Evolutionary conservation across 2,113 vertebrate genomes (phyloP).

Genomic region (Ivindomyrus marchei): DNA sequence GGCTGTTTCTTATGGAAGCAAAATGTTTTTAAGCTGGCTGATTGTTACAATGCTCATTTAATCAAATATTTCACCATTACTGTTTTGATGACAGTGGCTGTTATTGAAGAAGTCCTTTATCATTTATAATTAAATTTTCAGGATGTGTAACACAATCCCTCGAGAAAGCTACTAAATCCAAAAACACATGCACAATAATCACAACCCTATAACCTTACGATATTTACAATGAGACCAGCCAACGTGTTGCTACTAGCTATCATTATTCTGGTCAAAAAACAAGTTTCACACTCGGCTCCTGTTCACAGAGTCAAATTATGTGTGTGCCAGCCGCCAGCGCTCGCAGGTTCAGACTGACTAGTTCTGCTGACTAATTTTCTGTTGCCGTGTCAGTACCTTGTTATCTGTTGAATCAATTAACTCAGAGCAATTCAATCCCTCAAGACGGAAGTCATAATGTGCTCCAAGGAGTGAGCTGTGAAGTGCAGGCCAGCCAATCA

Average conservation of each 20-base stretch:
- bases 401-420: slow-evolving; percentile 2
- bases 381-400: neutral
- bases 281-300: neutral
- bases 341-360: neutral
- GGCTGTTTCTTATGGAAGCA: neutral
- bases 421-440: neutral
- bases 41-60: neutral
- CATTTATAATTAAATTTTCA: neutral
- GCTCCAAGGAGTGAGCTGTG: neutral
- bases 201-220: neutral
- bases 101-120: neutral
- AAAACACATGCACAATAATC: neutral
- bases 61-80: neutral
- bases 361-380: neutral
- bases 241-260: neutral
- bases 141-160: neutral
- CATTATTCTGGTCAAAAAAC: neutral
- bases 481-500: neutral
- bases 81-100: neutral
- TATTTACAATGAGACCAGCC: neutral
- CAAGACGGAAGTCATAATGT: neutral
- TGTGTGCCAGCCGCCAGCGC: neutral
- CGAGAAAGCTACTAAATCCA: neutral
- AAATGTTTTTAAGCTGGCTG: neutral
- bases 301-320: neutral